Base-by-base conservation (phyloP, 1,140 invertebrate genomes). In the Heliothis subflexa region DNA sequence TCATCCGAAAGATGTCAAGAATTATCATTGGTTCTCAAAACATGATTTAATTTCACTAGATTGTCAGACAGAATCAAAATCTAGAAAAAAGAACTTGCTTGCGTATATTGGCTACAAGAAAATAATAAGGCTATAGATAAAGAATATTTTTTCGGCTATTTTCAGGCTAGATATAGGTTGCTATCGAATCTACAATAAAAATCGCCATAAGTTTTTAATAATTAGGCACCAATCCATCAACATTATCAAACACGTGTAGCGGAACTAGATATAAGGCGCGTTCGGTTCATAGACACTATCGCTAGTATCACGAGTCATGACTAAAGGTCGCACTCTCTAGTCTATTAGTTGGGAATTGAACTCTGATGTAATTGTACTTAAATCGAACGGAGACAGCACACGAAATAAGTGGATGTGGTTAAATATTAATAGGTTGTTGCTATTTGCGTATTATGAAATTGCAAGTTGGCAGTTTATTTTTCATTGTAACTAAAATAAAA, bases 281-380 rank as follows among this genome's bases (percentile, higher is more conserved):
- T 49, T 68, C 13, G 18, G 25, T 25, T 25, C n/a, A 18, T 52
- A 49, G 64, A 68, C 47, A 68, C 50, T 49, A 50, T 68, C 47
- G 64, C 21, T 14, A 52, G 7, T 52, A 16, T 47, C 47, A n/a
- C 25, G 21, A 33, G 33, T 33, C 1, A 33, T 33, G 33, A 13
- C 3, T 25, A 68, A 68, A 68, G 47, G 64, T 68, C 18, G 12
- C 28, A 68, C 64, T 52, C 64, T 68, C 64, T 64, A 11, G 61
- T 4, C 33, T 45, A 45, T 45, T 18, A 18, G 25, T 12, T 33
- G 25, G 18, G 64, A 68, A 68, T n/a, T 68, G 16, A 68, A n/a
- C 21, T 49, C 3, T 66, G 45, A 66, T 49, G 18, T 66, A 66
- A 64, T 49, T 66, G 11, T 12, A 16, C 3, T 5, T 50, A 18